Evolutionary conservation across 2,888 invertebrate species (phyloP), one percentile per base, ranked within the genome.

Genomic region (Catocala fraxini): DNA sequence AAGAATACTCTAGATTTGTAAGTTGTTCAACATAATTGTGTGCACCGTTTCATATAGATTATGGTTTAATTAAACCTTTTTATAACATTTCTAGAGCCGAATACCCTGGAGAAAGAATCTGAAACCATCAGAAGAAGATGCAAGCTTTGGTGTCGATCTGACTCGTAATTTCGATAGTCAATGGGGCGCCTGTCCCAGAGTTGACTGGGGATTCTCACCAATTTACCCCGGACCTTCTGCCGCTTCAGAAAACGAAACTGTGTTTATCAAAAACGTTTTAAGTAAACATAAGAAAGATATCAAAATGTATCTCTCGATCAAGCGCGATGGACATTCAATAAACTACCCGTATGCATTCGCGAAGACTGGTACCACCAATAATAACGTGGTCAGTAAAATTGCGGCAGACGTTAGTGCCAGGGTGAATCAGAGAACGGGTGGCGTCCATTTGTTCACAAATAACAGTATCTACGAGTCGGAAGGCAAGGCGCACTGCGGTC

Each of bases 281-380:
- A 70, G 90, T 9, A 88, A 92, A 6, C 84, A 95, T 48, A 91
- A 92, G 34, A 82, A 88, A 0, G 80, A 90, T 3, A 83, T 95
- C 9, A 95, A 95, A 76, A 91, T 96, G 55, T 98, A 97, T 83
- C 74, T 97, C 45, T 96, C 97, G 0, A 85, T 98, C 35, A 97
- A 97, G 83, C 95, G 97, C 5, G 96, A 96, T 75, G 97, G 97
- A 0, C 95, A 95, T 65, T 95, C 94, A 35, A 80, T 97, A 46
- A 83, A 96, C 11, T 96, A 96, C 79, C 97, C 97, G 0, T 96
- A 95, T 91, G 96, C 95, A 6, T 95, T 92, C 71, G 89, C 90
- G 0, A 74, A 81, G 63, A 60, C 54, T 1, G 56, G 47, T 0
- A 56, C 77, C 1, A 49, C 62, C 0, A 74, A 76, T 1, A 57